These are phyloP conservation scores for Pachyramphus minor DNA, from an alignment of 2,113 vertebrate species.

Conservation along the genomic window DNA sequence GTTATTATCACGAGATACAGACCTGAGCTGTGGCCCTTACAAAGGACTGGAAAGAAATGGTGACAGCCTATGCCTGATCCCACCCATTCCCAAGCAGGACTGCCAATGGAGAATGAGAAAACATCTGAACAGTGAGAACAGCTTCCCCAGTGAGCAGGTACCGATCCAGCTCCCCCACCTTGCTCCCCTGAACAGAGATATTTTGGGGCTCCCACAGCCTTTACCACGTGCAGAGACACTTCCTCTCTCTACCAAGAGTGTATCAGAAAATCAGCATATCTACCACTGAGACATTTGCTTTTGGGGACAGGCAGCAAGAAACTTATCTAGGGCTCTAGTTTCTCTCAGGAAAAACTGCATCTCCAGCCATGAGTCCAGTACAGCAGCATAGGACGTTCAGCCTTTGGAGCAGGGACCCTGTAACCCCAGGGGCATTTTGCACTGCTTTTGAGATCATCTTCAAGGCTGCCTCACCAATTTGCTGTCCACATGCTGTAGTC, in stretches of 20 bases:
- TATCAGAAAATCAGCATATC: fast-evolving
- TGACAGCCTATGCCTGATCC: not conserved
- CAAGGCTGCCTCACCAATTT: not conserved
- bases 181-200: not conserved
- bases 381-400: not conserved
- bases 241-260: not conserved
- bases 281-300: not conserved
- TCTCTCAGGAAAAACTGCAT: not conserved
- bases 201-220: not conserved
- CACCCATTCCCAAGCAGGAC: not conserved
- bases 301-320: not conserved
- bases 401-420: not conserved
- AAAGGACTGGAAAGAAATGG: not conserved
- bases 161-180: fast-evolving
- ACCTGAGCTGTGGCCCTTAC: not conserved
- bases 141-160: not conserved
- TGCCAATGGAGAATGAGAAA: not conserved
- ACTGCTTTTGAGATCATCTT: not conserved
- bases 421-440: not conserved
- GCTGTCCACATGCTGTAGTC: not conserved
- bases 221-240: not conserved
- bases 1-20: not conserved
- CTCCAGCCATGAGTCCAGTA: not conserved
- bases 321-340: not conserved
- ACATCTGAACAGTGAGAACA: not conserved